phyloP scores from a whole-genome alignment of 2,113 vertebrate species.

The Symphodus melops region DNA sequence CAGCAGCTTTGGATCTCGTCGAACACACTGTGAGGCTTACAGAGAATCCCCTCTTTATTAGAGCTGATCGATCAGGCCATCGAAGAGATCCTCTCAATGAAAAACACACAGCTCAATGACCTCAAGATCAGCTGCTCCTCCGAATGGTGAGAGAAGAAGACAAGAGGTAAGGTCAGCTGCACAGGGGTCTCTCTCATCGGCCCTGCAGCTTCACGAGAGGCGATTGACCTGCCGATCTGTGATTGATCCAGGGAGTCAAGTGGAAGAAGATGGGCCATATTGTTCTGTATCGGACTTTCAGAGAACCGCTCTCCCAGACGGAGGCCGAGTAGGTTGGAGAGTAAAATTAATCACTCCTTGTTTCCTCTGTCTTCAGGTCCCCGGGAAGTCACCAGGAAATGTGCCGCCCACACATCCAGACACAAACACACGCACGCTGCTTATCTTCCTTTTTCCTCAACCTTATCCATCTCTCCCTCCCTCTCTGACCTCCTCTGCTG shows the following conservation, averaged over 20 bases:
- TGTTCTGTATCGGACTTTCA: conserved; percentile 57
- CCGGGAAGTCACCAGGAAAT: conserved; percentile 58
- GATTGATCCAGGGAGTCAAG: conserved; percentile 68
- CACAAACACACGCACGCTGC: conserved; percentile 28
- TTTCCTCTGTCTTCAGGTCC: conserved; percentile 71
- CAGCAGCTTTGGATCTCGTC: conserved; percentile 48
- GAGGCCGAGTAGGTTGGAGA: conserved; percentile 72
- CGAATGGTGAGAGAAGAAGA: conserved; percentile 45
- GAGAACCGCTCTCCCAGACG: conserved; percentile 55
- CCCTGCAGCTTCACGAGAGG: conserved; percentile 51
- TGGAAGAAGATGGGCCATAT: conserved; percentile 31
- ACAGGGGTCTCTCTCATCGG: conserved; percentile 53
- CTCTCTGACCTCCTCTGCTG: conserved; percentile 37
- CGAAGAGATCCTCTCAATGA: conserved; percentile 66
- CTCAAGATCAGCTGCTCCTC: conserved; percentile 56
- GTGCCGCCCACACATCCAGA: conserved; percentile 62
- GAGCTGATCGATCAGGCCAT: conserved; percentile 56
- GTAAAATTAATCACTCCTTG: conserved; percentile 81
- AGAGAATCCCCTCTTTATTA: conserved; percentile 71
- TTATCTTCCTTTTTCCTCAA: conserved; percentile 60
- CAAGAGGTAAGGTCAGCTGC: conserved; percentile 27
- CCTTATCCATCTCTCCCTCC: conserved; percentile 65
- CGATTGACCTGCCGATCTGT: conserved; percentile 68
- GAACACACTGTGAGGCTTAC: conserved; percentile 40
- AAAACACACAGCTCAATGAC: conserved; percentile 78